These are phyloP conservation scores for Gnathonemus echidnorhynchus DNA, from an alignment of 2,113 vertebrate species.

Conservation along the genomic window DNA sequence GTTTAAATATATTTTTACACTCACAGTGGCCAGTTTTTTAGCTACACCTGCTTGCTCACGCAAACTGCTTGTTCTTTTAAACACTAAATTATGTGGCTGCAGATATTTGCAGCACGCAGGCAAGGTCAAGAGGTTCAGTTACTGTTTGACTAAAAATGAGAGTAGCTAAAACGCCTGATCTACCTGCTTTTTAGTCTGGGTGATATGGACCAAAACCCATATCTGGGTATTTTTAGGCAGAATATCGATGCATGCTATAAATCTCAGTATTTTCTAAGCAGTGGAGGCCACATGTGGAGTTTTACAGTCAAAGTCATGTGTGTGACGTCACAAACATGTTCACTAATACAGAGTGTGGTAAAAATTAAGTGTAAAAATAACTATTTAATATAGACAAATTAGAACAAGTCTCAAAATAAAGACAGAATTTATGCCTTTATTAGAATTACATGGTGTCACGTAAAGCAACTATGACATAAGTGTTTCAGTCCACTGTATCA, in stretches of 20 bases:
- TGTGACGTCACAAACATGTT: not conserved
- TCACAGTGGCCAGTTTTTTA: not conserved
- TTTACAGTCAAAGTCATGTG: not conserved
- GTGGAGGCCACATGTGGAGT: not conserved
- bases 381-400: not conserved
- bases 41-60: not conserved
- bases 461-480: no score
- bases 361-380: not conserved
- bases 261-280: not conserved
- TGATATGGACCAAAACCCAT: not conserved
- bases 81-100: not conserved
- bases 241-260: not conserved
- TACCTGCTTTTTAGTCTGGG: not conserved
- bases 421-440: not conserved
- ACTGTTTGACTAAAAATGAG: not conserved
- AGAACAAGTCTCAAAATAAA: not conserved
- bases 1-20: not conserved
- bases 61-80: not conserved
- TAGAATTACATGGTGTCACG: not conserved
- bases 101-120: not conserved
- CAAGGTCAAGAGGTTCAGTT: not conserved
- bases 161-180: not conserved
- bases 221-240: not conserved
- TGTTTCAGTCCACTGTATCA: no score
- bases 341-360: not conserved